phyloP scores from a whole-genome alignment of 2,888 invertebrate species.

The Pelosia muscerda region DNA sequence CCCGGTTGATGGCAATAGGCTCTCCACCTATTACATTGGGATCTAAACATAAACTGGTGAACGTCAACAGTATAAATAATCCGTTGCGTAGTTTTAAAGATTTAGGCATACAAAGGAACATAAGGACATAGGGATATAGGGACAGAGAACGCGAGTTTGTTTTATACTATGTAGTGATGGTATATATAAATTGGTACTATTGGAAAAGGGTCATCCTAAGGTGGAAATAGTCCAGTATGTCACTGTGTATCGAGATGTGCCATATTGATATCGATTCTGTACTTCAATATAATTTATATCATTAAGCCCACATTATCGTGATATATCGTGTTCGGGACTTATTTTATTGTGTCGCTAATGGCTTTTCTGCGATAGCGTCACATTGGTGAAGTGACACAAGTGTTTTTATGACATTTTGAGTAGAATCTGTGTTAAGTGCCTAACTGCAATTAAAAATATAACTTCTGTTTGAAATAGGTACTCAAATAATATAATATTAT shows the following conservation, averaged over 20 bases:
- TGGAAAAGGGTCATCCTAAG: not conserved
- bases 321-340: not conserved
- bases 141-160: no score
- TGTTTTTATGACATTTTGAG: not conserved
- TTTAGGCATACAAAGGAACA: no score
- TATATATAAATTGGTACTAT: no score
- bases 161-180: no score
- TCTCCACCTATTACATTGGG: no score
- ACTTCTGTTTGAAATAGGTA: no score
- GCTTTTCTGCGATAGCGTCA: not conserved
- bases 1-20: no score
- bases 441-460: not conserved
- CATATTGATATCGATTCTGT: not conserved
- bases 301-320: slow-evolving; percentile 1
- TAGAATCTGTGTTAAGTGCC: not conserved
- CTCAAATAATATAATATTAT: no score
- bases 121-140: no score
- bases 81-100: no score
- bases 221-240: not conserved
- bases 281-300: not conserved
- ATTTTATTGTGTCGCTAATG: slow-evolving; percentile 1
- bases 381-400: not conserved
- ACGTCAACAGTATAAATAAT: no score
- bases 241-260: not conserved
- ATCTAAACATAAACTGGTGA: no score